Conservation (phyloP, 2,888 invertebrate genomes). For the Gasteruption jaculator region DNA sequence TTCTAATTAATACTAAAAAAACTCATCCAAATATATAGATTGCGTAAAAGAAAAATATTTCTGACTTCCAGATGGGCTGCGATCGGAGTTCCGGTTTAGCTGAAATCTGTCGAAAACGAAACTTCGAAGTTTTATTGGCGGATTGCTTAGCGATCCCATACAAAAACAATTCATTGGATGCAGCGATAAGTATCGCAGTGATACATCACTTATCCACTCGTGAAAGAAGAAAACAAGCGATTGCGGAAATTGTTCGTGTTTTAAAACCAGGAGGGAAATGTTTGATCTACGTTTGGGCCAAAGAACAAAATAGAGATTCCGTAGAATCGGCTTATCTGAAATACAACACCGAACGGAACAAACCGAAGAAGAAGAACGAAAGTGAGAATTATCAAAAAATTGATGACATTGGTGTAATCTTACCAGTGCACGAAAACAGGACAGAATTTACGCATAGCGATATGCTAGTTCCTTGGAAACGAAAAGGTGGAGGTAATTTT, state of each 20-base stretch:
- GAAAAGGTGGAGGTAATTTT: conserved; percentile 58
- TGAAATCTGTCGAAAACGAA: conserved; percentile 60
- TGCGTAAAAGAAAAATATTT: conserved; percentile 7
- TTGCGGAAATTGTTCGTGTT: conserved; percentile 72
- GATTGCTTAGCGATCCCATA: conserved; percentile 77
- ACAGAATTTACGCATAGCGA: conserved; percentile 88
- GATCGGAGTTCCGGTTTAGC: conserved; percentile 72
- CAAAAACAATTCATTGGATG: conserved; percentile 67
- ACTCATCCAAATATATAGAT: no score
- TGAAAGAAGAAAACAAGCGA: conserved; percentile 69
- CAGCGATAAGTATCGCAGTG: conserved; percentile 90
- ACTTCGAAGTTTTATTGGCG: conserved; percentile 67
- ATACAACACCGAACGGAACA: conserved; percentile 49
- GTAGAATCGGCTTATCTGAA: conserved; percentile 69
- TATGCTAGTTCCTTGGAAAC: conserved; percentile 93
- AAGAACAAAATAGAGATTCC: conserved; percentile 71
- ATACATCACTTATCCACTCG: conserved; percentile 89
- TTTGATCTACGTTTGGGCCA: conserved; percentile 95
- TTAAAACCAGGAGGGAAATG: conserved; percentile 70
- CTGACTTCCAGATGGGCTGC: conserved; percentile 68
- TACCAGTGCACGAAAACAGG: conserved; percentile 86
- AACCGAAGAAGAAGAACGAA: conserved; percentile 50
- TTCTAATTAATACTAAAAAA: no score
- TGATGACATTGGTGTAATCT: conserved; percentile 35
- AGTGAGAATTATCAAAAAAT: conserved; percentile 23